These are phyloP conservation scores for Dolichoris vasculosae DNA, from an alignment of 1,140 invertebrate species.

Conservation along the genomic window DNA sequence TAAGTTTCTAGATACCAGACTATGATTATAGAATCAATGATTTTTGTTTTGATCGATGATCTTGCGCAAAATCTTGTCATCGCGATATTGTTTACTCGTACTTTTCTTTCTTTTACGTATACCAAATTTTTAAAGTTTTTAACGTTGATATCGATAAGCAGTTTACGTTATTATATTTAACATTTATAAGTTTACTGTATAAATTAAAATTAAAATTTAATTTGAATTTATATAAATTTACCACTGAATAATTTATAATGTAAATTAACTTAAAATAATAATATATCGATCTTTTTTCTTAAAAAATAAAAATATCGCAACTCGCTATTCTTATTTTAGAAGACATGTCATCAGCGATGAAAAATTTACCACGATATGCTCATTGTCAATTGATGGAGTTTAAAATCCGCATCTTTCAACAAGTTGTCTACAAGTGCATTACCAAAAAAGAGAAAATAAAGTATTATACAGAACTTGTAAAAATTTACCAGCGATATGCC, in stretches of 20 bases:
- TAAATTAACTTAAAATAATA: too few species aligned
- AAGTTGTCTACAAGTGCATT: conserved; percentile 73
- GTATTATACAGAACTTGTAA: conserved; percentile 70
- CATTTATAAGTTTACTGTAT: too few species aligned
- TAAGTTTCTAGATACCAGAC: neutral
- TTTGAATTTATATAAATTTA: too few species aligned
- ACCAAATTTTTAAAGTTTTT: neutral
- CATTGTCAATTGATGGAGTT: conserved; percentile 77
- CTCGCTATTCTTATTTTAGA: conserved; percentile 11
- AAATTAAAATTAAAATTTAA: too few species aligned
- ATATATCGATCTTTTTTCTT: too few species aligned
- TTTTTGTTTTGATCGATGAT: neutral
- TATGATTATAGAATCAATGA: neutral
- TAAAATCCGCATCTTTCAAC: conserved; percentile 67
- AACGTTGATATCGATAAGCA: neutral
- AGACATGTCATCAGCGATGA: conserved; percentile 11
- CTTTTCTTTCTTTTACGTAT: neutral
- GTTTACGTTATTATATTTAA: neutral
- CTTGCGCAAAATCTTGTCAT: neutral
- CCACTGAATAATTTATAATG: too few species aligned
- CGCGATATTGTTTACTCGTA: neutral
- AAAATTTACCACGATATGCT: conserved; percentile 70
- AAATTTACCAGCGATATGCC: conserved; percentile 72
- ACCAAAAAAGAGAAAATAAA: conserved; percentile 70
- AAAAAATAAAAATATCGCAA: too few species aligned